Evolutionary conservation across 2,888 invertebrate species (phyloP).

Genomic region (Temnothorax rugatulus): DNA sequence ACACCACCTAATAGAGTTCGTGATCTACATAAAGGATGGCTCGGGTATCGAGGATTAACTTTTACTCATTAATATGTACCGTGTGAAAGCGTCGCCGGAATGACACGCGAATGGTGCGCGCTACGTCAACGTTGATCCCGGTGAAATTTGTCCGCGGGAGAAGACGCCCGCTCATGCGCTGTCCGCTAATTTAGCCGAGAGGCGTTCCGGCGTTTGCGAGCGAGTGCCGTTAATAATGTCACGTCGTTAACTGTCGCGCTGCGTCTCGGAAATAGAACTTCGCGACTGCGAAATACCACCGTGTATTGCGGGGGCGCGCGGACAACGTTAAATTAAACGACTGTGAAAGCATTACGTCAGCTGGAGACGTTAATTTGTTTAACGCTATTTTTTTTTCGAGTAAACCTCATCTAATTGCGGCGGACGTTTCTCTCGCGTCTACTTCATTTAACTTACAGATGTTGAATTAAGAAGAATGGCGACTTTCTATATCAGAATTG

Average conservation of each 20-base stretch:
- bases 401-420: constrained; percentile 11
- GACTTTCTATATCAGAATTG: background rate
- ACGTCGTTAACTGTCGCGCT: constrained; percentile 67
- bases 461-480: background rate
- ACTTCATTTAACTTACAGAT: background rate
- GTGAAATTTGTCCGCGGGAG: constrained; percentile 73
- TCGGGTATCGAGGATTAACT: constrained; percentile 69
- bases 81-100: constrained; percentile 36
- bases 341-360: constrained; percentile 19
- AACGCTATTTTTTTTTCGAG: background rate
- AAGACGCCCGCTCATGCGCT: constrained; percentile 67
- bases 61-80: constrained; percentile 77
- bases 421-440: background rate
- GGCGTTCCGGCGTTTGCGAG: constrained; percentile 69
- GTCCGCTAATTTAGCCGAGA: constrained; percentile 75
- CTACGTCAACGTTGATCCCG: constrained; percentile 20
- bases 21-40: constrained; percentile 75
- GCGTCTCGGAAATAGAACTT: constrained; percentile 65
- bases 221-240: constrained; percentile 74
- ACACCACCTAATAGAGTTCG: constrained; percentile 73
- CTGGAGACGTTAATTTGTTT: constrained; percentile 31
- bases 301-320: constrained; percentile 64
- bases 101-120: constrained; percentile 23
- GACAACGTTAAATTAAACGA: constrained; percentile 50
- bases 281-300: constrained; percentile 59